Evolutionary conservation across 2,797 vertebrate genomes (phyloP).

Genomic region (Sorex maritimensis): DNA sequence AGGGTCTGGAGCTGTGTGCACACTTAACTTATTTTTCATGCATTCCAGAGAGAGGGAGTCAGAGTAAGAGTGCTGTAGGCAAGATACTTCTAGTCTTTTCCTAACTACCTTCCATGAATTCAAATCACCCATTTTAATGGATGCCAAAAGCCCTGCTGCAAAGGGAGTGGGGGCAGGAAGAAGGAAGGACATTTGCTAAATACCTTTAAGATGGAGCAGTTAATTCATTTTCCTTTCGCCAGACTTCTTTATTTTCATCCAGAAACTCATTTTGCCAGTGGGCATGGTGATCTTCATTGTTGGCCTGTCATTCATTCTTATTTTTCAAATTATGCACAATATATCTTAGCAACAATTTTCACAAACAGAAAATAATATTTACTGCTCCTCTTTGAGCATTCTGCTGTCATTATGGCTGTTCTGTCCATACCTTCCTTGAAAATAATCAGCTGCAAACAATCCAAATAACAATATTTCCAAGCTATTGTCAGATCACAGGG

Average conservation of each 20-base stretch:
- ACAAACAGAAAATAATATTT: constrained; percentile 67
- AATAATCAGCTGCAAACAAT: constrained; percentile 40
- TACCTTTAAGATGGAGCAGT: constrained; percentile 64
- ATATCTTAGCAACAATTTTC: constrained; percentile 67
- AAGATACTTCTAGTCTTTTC: constrained; percentile 74
- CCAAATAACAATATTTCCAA: constrained; percentile 70
- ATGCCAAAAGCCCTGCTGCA: constrained; percentile 60
- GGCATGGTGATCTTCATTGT: constrained; percentile 37
- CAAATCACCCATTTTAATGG: constrained; percentile 74
- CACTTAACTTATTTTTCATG: constrained; percentile 83
- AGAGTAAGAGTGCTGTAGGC: constrained; percentile 58
- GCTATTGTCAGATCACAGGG: constrained; percentile 62
- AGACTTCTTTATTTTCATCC: background rate
- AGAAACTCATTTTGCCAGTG: background rate
- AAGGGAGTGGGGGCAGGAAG: background rate
- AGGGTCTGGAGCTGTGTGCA: constrained; percentile 33
- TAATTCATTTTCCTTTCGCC: constrained; percentile 63
- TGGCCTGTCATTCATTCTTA: constrained; percentile 51
- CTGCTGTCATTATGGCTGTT: background rate
- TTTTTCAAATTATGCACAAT: constrained; percentile 58
- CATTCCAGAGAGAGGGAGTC: constrained; percentile 76
- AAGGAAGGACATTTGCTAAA: constrained; percentile 65
- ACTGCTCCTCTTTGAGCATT: background rate
- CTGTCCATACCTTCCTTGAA: constrained; percentile 51
- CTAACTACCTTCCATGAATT: constrained; percentile 64